Evolutionary conservation across 2,888 invertebrate genomes (phyloP).

Genomic region (Dolichomitus sp.): DNA sequence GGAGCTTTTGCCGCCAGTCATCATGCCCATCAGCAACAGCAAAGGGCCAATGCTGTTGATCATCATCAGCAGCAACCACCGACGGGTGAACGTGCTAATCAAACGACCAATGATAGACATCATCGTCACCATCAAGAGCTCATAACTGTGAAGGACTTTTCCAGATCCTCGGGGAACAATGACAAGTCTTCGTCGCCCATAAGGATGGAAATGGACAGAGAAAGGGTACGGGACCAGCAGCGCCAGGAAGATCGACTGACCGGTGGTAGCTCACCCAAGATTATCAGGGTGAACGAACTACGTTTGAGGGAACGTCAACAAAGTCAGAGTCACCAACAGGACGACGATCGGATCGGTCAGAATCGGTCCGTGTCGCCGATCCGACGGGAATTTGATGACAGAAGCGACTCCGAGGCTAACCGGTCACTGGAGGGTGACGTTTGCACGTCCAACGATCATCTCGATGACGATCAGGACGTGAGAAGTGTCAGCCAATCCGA

Average conservation of each 20-base stretch:
- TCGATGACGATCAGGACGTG: conserved; percentile 82
- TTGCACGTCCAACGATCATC: conserved; percentile 79
- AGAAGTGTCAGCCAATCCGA: conserved; percentile 83
- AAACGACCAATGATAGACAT: conserved; percentile 55
- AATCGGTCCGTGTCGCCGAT: conserved; percentile 81
- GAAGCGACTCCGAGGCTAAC: conserved; percentile 83
- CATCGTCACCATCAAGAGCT: conserved; percentile 76
- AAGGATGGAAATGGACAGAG: conserved; percentile 75
- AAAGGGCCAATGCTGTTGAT: conserved; percentile 50
- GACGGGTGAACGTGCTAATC: conserved; percentile 49
- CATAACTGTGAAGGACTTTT: conserved; percentile 83
- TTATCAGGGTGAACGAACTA: conserved; percentile 59
- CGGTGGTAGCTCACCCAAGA: conserved; percentile 65
- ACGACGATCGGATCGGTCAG: conserved; percentile 76
- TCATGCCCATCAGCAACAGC: conserved; percentile 73
- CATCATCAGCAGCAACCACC: conserved; percentile 56
- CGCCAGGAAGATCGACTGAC: conserved; percentile 64
- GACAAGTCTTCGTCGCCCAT: conserved; percentile 81
- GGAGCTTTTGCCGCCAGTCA: conserved; percentile 74
- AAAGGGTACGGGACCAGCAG: conserved; percentile 66
- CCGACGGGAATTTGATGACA: conserved; percentile 80
- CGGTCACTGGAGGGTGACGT: conserved; percentile 83
- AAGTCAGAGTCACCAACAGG: conserved; percentile 64
- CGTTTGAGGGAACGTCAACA: conserved; percentile 66
- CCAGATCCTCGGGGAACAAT: conserved; percentile 75